A percentile compares a stretch with the other conserved stretches of the same genome.
Conservation (phyloP, 2,113 vertebrate genomes). For the Eidolon helvum region DNA sequence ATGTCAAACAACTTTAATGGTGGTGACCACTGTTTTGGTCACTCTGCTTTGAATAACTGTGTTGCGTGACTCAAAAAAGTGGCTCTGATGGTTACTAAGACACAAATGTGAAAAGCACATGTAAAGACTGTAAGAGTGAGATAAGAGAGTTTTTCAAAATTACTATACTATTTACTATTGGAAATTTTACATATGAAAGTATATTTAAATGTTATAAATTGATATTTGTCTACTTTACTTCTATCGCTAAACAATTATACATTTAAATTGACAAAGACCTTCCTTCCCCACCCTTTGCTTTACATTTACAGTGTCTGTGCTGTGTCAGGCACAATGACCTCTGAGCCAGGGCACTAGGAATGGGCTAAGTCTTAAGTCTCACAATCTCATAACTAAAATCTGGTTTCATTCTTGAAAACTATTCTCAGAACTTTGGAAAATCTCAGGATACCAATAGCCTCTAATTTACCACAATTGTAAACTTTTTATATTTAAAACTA, state of each 20-base stretch:
- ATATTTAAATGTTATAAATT: background rate
- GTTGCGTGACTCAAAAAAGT: background rate
- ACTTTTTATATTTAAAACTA: conserved; percentile 12
- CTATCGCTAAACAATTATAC: background rate
- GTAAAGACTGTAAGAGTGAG: background rate
- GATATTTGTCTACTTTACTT: background rate
- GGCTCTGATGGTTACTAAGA: background rate
- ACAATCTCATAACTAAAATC: conserved; percentile 10
- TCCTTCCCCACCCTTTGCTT: background rate
- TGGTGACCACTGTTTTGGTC: background rate
- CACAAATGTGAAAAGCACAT: background rate
- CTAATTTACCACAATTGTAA: background rate
- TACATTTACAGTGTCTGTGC: background rate
- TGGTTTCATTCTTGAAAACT: background rate
- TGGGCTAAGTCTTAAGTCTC: conserved; percentile 14
- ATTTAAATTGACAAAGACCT: background rate
- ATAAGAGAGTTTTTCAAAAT: background rate
- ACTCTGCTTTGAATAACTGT: background rate
- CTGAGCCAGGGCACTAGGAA: background rate
- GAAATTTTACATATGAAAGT: background rate
- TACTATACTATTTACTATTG: background rate
- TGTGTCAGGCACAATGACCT: background rate
- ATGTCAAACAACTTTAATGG: background rate
- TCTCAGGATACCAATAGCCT: conserved; percentile 15
- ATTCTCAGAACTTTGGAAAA: conserved; percentile 24